These are phyloP conservation scores for Zhengitettix transpicula DNA, from an alignment of 2,888 invertebrate genomes.

Conservation along the genomic window DNA sequence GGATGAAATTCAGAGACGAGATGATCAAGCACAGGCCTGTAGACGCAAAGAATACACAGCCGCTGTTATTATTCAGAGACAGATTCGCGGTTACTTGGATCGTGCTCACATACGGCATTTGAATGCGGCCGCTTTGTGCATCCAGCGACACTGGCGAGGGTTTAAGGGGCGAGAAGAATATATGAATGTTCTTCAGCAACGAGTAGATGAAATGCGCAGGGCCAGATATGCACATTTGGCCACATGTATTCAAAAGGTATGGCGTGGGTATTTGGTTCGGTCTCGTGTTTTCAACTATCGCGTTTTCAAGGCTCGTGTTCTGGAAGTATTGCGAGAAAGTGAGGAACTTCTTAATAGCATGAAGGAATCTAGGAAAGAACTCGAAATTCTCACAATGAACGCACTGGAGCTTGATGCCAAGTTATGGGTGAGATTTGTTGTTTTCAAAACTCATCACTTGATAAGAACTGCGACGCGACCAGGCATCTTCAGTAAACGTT, in stretches of 20 bases:
- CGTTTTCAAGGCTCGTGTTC: conserved; percentile 15
- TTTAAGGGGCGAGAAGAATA: conserved; percentile 11
- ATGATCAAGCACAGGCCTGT: background rate
- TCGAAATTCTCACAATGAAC: background rate
- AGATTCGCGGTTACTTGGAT: conserved; percentile 21
- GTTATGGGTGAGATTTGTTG: conserved; percentile 19
- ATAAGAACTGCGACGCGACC: conserved; percentile 19
- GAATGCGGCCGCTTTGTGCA: conserved; percentile 15
- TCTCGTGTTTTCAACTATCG: conserved; percentile 11
- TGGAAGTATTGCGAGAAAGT: conserved; percentile 15
- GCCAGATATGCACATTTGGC: conserved; percentile 19
- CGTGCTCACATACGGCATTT: conserved; percentile 6
- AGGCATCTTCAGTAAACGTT: conserved; percentile 14
- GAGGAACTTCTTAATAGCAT: conserved; percentile 14
- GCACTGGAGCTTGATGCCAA: conserved; percentile 16
- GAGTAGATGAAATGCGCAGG: conserved; percentile 15
- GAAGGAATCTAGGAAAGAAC: conserved; percentile 6
- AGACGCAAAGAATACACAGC: conserved; percentile 7
- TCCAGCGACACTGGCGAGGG: conserved; percentile 20
- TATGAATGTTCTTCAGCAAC: conserved; percentile 3
- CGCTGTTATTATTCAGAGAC: conserved; percentile 22
- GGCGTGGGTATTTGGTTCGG: conserved; percentile 21
- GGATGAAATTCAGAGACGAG: background rate
- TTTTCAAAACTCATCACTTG: conserved; percentile 26
- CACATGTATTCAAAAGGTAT: conserved; percentile 22